Evolutionary conservation across 35 echinoderm and acorn worm species (phyloP).

Genomic region (Lytechinus variegatus): DNA sequence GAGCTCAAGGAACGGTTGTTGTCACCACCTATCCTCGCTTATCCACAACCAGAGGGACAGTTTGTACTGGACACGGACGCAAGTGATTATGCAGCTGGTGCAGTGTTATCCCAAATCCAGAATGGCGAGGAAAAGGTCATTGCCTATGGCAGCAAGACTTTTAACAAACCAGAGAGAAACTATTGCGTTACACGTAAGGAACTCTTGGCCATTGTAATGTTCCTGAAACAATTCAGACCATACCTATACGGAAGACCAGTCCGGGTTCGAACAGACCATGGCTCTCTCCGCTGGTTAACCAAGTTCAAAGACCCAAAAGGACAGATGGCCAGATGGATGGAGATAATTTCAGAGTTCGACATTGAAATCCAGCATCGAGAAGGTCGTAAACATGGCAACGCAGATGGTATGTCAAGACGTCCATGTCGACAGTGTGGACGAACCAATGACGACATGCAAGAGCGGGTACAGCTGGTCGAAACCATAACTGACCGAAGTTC

Average conservation of each 20-base stretch:
- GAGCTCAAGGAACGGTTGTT: constrained; percentile 48
- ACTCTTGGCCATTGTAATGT: constrained; percentile 53
- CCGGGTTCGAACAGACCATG: constrained; percentile 56
- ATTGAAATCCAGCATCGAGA: constrained; percentile 50
- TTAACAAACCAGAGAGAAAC: constrained; percentile 35
- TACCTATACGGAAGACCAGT: constrained; percentile 61
- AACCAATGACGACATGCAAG: neutral
- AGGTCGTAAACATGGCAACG: constrained; percentile 50
- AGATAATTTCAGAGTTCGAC: constrained; percentile 43
- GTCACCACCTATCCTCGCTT: constrained; percentile 48
- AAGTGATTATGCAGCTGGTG: constrained; percentile 34
- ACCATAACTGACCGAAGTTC: neutral
- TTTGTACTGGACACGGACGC: constrained; percentile 64
- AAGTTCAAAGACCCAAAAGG: constrained; percentile 63
- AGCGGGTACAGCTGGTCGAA: neutral
- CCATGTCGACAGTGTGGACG: constrained; percentile 48
- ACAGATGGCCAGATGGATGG: constrained; percentile 60
- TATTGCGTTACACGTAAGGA: constrained; percentile 57
- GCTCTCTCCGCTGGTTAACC: constrained; percentile 48
- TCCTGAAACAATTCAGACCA: constrained; percentile 55
- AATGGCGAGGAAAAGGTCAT: constrained; percentile 54
- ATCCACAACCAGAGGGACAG: neutral
- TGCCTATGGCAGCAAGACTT: constrained; percentile 50
- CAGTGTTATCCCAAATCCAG: constrained; percentile 62
- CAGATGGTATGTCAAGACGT: constrained; percentile 51